Base-by-base conservation (phyloP, 2,113 vertebrate genomes). In the Salvelinus sp. region DNA sequence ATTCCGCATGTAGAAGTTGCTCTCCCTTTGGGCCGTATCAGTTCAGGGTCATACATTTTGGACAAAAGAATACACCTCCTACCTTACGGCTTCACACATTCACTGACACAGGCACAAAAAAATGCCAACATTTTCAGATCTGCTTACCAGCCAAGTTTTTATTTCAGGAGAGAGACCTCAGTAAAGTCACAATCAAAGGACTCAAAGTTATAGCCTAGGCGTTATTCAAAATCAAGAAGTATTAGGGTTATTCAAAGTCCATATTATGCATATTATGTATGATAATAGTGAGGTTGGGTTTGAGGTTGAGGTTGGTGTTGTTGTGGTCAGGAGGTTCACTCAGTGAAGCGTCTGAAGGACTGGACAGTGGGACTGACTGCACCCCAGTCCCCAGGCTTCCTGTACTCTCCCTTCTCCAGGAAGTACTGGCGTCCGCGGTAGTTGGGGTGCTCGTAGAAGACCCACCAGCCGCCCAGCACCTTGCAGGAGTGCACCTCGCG, bases 381-480 rank as follows among this genome's bases (percentile, higher is more conserved):
- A 0, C 96, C 96, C 97, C 97, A 99, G 30, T 98, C 95, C 0
- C 90, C 89, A 0, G 95, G 95, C 77, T 96, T 97, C 79, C 91
- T 93, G 90, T 97, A 98, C 12, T 97, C 96, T 2, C 95, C 97
- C 86, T 96, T 96, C 87, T 96, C 94, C 91, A 98, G 92, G 86
- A 97, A 91, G 88, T 97, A 97, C 91, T 98, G 97, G 75, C 94
- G 89, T 25, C 96, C 96, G 0, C 91, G 93, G 38, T 44, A 44
- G 38, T 44, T 44, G 38, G 38, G 38, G 38, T 44, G 38, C 38
- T 44, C 38, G 9, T 44, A 44, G 9, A 44, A 44, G 76, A 98
- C 91, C 96, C 97, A 98, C 88, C 91, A 94, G 0, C 97, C 96
- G 0, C 96, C 96, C 71, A 93, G 86, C 75, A 99, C 94, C 87